Conservation (phyloP, 2,113 vertebrate genomes). For the Maylandia zebra region DNA sequence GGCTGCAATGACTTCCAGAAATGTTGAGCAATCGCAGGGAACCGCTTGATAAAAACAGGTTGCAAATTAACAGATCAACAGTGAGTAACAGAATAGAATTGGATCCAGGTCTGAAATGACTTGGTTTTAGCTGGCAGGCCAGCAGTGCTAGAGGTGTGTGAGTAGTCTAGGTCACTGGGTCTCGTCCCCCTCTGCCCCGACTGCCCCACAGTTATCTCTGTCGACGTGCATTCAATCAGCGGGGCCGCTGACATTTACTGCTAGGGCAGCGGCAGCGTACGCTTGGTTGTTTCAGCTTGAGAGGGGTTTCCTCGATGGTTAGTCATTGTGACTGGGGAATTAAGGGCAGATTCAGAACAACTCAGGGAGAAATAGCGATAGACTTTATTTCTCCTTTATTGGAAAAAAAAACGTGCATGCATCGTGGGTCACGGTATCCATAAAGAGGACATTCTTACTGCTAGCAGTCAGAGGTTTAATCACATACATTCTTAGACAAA, state of each 20-base stretch:
- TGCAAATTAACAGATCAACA: background rate
- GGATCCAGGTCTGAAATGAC: background rate
- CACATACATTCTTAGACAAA: background rate
- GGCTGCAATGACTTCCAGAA: background rate
- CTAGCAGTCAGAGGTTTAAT: background rate
- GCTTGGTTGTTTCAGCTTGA: background rate
- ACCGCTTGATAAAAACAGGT: background rate
- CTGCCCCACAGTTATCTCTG: constrained; percentile 49
- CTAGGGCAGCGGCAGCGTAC: background rate
- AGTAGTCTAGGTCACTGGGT: constrained; percentile 47
- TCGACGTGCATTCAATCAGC: constrained; percentile 52
- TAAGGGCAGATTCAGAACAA: constrained; percentile 9
- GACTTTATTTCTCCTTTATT: background rate
- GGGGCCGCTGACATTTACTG: constrained; percentile 56
- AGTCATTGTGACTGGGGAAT: constrained; percentile 25
- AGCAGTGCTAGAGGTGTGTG: constrained; percentile 25
- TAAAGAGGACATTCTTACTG: background rate
- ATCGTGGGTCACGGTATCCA: background rate
- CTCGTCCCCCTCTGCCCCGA: background rate
- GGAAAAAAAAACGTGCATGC: background rate
- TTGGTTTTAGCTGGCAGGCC: background rate
- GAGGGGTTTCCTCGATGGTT: constrained; percentile 23
- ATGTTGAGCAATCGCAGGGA: background rate
- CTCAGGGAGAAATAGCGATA: background rate
- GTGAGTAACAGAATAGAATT: background rate